phyloP scores from a whole-genome alignment of 2,797 vertebrate genomes.

The Clarias laeviceps region DNA sequence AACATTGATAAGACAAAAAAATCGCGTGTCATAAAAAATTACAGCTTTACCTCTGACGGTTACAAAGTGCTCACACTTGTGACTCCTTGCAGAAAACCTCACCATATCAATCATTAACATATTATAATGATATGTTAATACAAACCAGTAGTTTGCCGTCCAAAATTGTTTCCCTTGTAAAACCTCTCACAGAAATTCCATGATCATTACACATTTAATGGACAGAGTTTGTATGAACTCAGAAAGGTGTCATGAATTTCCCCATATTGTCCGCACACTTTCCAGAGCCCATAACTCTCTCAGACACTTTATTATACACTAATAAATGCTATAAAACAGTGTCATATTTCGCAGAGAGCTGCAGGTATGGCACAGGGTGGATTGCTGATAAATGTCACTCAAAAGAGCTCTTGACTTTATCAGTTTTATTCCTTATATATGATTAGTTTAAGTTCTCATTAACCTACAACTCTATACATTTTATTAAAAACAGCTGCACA shows the following conservation, averaged over 20 bases:
- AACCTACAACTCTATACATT: neutral
- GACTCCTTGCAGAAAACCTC: neutral
- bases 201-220: slow-evolving; percentile 11
- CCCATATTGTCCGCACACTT: neutral
- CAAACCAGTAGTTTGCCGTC: neutral
- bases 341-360: slow-evolving; percentile 5
- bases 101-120: neutral
- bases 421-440: neutral
- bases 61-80: neutral
- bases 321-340: slow-evolving; percentile 29
- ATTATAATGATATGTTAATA: neutral
- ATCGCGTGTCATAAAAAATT: neutral
- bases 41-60: neutral
- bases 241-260: slow-evolving; percentile 27
- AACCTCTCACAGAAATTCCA: neutral
- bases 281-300: slow-evolving; percentile 19
- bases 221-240: slow-evolving; percentile 1
- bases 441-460: neutral
- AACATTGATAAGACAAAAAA: neutral
- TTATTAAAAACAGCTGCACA: neutral
- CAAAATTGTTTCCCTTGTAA: neutral
- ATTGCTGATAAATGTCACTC: slow-evolving; percentile 8
- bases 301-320: slow-evolving; percentile 21
- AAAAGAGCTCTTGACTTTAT: neutral
- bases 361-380: neutral